Base-by-base conservation (phyloP, 2,888 invertebrate species). In the Stenichneumon culpator region DNA sequence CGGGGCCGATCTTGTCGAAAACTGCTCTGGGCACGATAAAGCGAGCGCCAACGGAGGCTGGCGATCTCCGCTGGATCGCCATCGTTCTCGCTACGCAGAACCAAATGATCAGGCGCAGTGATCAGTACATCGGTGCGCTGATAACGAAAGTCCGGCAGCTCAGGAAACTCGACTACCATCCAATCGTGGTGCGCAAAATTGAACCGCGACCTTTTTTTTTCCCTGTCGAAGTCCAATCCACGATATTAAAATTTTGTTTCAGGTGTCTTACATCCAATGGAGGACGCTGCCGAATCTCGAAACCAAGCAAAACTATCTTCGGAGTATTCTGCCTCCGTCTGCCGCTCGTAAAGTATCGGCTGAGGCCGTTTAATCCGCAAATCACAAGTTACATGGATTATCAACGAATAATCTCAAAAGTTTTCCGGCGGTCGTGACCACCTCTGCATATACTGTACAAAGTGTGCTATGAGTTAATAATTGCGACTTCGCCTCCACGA, bases 111-210 rank as follows among this genome's bases (percentile, higher is more conserved):
- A 67, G 44, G 28, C 83, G 73, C 19, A 83, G 44, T 0, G 16
- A 77, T n/a, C 6, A 16, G 28, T 84, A 79, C 11, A 81, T 39
- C 57, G 97, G 97, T 14, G 94, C 94, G 25, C 94, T 95, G 83
- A 89, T 93, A n/a, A 94, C 95, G 90, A 97, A 97, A 94, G 86
- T 96, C 16, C 94, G 95, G 81, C 97, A 97, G 89, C 94, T 97
- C 22, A 91, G 94, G 87, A 92, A 94, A 73, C 92, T 97, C 67
- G 94, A 94, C 60, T 94, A 94, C 75, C 90, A 83, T 16, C 93
- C 94, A 16, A 80, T 93, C 77, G 44, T 92, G 86, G 94, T 94
- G 87, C 85, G 90, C 87, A 73, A 25, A 25, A 25, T 54, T n/a
- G 32, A 65, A 74, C 67, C 36, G 19, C 68, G 5, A 54, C 16